Evolutionary conservation across 30 jellyfish, hydroid and myxozoan species (phyloP).

Genomic region (Turritopsis rubra): DNA sequence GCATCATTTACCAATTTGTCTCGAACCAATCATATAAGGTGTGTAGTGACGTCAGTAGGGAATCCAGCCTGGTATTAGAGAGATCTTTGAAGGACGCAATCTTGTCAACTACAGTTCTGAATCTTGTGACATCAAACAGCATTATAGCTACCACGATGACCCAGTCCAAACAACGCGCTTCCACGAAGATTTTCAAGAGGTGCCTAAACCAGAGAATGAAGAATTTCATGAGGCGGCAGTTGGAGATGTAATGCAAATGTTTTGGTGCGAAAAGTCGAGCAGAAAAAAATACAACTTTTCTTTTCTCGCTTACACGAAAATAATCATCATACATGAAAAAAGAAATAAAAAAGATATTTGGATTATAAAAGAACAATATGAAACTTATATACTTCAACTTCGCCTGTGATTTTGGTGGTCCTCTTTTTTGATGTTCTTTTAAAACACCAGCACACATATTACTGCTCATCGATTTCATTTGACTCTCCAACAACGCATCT

Average conservation of each 20-base stretch:
- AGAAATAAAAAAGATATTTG: background rate
- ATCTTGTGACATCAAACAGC: constrained; percentile 58
- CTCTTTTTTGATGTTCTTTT: background rate
- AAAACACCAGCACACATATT: too few relatives aligned
- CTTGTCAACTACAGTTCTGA: constrained; percentile 52
- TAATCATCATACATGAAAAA: background rate
- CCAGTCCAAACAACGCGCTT: constrained; percentile 92
- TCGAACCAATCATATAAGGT: constrained; percentile 73
- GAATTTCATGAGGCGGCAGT: background rate
- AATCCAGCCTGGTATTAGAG: constrained; percentile 48
- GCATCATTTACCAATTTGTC: constrained; percentile 53
- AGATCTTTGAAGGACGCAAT: constrained; percentile 60
- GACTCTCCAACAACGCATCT: background rate
- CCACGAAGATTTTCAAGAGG: constrained; percentile 62
- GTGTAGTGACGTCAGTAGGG: constrained; percentile 38
- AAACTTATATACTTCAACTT: constrained; percentile 19
- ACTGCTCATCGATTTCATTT: background rate
- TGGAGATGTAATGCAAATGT: too few relatives aligned
- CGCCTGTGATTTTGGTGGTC: constrained; percentile 16
- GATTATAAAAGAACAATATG: too few relatives aligned
- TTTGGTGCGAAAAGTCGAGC: background rate
- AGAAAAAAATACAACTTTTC: background rate
- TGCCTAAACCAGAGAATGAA: constrained; percentile 38
- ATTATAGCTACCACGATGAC: constrained; percentile 61
- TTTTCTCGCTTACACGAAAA: background rate